These are phyloP conservation scores for Microhierax caerulescens DNA, from an alignment of 2,797 vertebrate genomes.

Conservation along the genomic window DNA sequence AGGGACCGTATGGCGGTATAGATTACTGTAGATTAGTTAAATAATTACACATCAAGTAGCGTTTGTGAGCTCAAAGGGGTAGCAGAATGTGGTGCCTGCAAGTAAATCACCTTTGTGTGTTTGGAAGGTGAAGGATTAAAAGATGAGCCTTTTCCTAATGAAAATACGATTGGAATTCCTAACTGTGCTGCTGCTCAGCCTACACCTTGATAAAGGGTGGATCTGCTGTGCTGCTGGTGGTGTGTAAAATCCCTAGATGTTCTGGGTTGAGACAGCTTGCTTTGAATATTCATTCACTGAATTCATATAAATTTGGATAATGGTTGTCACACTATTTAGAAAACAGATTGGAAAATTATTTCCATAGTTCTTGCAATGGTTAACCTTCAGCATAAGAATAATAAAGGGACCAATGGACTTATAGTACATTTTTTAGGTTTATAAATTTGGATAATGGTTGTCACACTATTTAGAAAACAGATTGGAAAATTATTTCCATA, in stretches of 20 bases:
- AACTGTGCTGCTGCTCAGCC: not conserved
- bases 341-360: not conserved
- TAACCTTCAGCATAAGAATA: not conserved
- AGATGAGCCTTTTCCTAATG: not conserved
- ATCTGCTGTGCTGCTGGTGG: not conserved
- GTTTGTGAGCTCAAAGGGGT: not conserved
- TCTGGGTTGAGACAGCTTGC: not conserved
- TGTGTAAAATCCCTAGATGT: not conserved
- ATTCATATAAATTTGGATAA: not conserved
- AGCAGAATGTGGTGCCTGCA: not conserved
- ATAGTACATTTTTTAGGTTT: not conserved
- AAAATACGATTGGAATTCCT: not conserved
- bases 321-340: not conserved
- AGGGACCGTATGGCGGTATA: not conserved
- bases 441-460: not conserved
- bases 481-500: not conserved
- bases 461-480: not conserved
- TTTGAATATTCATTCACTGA: not conserved
- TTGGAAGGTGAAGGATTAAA: not conserved
- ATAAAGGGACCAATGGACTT: not conserved
- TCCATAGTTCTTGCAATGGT: not conserved
- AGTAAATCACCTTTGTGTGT: not conserved
- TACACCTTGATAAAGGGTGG: not conserved
- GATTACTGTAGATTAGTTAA: not conserved
- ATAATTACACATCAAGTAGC: not conserved